Percentiles rank a stretch among this genome's conserved stretches.
Evolutionary conservation across 2,113 vertebrate species (phyloP).

Genomic region (Perca fluviatilis): DNA sequence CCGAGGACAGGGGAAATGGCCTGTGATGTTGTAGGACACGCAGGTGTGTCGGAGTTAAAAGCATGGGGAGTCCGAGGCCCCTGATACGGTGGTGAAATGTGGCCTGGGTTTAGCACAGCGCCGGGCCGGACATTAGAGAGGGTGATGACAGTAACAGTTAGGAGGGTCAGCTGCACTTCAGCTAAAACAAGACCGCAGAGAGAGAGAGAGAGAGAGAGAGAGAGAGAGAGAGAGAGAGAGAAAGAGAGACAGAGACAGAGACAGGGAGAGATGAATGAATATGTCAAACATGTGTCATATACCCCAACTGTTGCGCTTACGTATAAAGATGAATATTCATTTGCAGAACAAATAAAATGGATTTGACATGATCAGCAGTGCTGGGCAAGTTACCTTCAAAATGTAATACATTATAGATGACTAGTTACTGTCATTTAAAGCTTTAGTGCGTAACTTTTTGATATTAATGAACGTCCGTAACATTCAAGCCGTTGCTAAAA

Average conservation of each 20-base stretch:
- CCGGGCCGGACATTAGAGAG: constrained; percentile 81
- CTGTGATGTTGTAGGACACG: constrained; percentile 79
- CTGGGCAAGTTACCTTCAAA: too few species aligned
- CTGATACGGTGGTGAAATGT: constrained; percentile 77
- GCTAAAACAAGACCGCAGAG: constrained; percentile 75
- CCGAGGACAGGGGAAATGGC: constrained; percentile 70
- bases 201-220: not conserved
- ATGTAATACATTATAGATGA: too few species aligned
- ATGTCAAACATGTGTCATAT: not conserved
- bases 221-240: not conserved
- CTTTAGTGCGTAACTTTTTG: too few species aligned
- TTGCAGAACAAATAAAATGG: not conserved
- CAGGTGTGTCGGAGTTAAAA: constrained; percentile 80
- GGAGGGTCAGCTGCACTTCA: constrained; percentile 55
- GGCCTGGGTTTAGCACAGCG: constrained; percentile 74
- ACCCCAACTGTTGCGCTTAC: not conserved
- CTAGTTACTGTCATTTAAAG: too few species aligned
- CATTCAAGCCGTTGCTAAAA: too few species aligned
- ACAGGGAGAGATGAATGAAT: constrained; percentile 3
- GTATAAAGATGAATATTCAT: not conserved
- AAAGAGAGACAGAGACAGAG: not conserved
- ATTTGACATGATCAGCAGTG: not conserved
- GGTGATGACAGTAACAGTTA: constrained; percentile 86
- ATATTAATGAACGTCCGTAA: too few species aligned
- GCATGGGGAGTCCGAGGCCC: constrained; percentile 15